phyloP scores from a whole-genome alignment of 1,140 invertebrate species.

The Drosophila bipectinata region DNA sequence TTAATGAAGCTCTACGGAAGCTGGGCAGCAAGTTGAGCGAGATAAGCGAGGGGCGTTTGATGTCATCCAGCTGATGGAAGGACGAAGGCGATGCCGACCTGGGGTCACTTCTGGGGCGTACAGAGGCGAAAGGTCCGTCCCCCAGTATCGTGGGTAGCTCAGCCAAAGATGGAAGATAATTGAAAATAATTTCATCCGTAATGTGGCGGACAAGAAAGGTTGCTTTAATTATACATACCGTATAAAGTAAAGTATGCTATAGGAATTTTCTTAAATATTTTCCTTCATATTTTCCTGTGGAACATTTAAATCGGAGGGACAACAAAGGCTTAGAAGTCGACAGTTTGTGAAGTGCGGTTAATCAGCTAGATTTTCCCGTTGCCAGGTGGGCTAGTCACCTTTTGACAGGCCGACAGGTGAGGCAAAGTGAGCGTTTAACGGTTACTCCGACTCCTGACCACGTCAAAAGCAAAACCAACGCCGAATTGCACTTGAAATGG shows the following conservation, averaged over 20 bases:
- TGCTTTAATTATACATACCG: constrained; percentile 19
- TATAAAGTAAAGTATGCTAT: neutral
- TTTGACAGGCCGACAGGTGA: constrained; percentile 36
- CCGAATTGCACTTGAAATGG: constrained; percentile 67
- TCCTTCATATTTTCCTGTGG: no score
- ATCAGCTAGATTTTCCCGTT: constrained; percentile 34
- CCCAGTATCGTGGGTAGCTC: constrained; percentile 7
- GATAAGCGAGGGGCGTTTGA: constrained; percentile 21
- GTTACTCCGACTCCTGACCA: constrained; percentile 21
- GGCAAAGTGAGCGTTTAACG: constrained; percentile 34
- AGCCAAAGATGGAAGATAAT: constrained; percentile 20
- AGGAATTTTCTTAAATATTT: neutral
- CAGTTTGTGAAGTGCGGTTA: constrained; percentile 14
- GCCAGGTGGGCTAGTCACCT: constrained; percentile 25
- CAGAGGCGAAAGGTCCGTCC: neutral
- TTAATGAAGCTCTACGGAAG: constrained; percentile 53
- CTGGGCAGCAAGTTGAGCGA: constrained; percentile 33
- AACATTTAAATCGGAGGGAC: neutral
- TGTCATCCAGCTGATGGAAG: constrained; percentile 12
- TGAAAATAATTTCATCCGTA: constrained; percentile 39
- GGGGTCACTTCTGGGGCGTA: constrained; percentile 6
- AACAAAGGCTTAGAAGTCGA: constrained; percentile 6
- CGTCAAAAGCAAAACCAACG: constrained; percentile 41
- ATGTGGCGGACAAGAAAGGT: constrained; percentile 33
- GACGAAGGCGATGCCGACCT: neutral